Percentiles rank a stretch among this genome's conserved stretches.
Conservation (phyloP, 1,140 invertebrate species). For the Asbolus verrucosus region DNA sequence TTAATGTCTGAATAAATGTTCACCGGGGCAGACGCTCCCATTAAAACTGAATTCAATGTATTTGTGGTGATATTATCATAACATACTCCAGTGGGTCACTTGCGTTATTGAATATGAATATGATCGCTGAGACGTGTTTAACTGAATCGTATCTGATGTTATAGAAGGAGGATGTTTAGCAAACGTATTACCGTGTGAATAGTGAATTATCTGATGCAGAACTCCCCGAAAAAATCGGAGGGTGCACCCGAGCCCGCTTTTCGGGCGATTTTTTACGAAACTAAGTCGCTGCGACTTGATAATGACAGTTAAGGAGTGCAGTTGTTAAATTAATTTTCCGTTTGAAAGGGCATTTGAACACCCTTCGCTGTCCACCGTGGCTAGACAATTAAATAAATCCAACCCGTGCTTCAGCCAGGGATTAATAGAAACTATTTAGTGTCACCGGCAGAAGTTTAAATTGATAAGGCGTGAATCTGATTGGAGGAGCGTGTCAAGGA, state of each 20-base stretch:
- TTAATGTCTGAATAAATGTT: conserved; percentile 15
- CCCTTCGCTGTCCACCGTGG: conserved; percentile 15
- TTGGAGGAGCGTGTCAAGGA: conserved; percentile 9
- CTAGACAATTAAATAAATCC: conserved; percentile 18
- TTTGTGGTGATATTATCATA: conserved; percentile 40
- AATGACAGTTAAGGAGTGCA: conserved; percentile 20
- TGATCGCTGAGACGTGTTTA: conserved; percentile 45
- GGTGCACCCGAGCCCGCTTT: neutral
- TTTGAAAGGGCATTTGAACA: conserved; percentile 25
- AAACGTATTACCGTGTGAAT: conserved; percentile 40
- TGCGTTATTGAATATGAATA: conserved; percentile 46
- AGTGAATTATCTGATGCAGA: conserved; percentile 37
- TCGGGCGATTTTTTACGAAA: too few species aligned
- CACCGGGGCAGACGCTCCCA: conserved; percentile 23
- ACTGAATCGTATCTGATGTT: conserved; percentile 46
- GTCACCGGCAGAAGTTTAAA: conserved; percentile 43
- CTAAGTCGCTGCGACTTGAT: conserved; percentile 28
- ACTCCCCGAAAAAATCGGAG: neutral
- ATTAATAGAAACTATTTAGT: conserved; percentile 44
- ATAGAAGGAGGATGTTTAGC: conserved; percentile 45
- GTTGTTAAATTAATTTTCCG: conserved; percentile 34
- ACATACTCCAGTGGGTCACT: conserved; percentile 37
- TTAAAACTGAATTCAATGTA: conserved; percentile 7
- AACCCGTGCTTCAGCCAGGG: conserved; percentile 30
- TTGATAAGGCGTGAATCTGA: conserved; percentile 30